Conservation (phyloP, 2,113 vertebrate genomes). For the Neomonachus schauinslandi region DNA sequence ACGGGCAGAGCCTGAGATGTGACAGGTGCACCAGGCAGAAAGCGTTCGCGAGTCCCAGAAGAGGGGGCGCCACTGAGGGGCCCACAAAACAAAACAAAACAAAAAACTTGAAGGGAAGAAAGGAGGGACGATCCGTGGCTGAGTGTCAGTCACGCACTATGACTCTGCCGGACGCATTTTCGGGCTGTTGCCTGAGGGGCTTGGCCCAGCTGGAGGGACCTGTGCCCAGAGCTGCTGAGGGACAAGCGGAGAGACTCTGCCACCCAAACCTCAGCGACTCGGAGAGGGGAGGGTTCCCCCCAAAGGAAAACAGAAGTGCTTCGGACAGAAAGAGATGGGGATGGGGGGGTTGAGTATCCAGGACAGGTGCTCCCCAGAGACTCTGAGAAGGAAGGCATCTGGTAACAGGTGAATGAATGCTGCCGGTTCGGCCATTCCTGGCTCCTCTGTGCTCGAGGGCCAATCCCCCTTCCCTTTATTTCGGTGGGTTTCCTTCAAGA, state of each 20-base stretch:
- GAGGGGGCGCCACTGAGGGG: rapidly evolving
- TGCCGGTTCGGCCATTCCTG: rapidly evolving
- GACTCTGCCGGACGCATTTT: no score
- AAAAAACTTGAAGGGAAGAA: neutral
- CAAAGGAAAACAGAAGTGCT: neutral
- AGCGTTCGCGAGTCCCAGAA: neutral
- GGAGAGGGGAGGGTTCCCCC: no score
- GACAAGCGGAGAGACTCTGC: neutral
- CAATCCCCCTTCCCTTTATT: rapidly evolving
- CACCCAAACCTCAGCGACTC: no score
- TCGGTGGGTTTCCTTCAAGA: rapidly evolving
- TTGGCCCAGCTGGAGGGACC: neutral
- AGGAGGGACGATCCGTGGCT: rapidly evolving
- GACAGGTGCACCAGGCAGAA: neutral
- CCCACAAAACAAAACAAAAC: neutral
- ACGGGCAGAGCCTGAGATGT: neutral
- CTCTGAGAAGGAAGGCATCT: neutral
- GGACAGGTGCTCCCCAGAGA: no score
- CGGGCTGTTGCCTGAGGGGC: no score
- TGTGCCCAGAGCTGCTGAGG: neutral
- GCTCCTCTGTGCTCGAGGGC: rapidly evolving
- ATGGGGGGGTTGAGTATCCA: rapidly evolving
- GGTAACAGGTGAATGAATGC: rapidly evolving
- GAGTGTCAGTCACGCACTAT: neutral
- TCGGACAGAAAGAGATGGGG: neutral